phyloP scores from a whole-genome alignment of 2,888 invertebrate genomes.

The Argynnis bischoffii region DNA sequence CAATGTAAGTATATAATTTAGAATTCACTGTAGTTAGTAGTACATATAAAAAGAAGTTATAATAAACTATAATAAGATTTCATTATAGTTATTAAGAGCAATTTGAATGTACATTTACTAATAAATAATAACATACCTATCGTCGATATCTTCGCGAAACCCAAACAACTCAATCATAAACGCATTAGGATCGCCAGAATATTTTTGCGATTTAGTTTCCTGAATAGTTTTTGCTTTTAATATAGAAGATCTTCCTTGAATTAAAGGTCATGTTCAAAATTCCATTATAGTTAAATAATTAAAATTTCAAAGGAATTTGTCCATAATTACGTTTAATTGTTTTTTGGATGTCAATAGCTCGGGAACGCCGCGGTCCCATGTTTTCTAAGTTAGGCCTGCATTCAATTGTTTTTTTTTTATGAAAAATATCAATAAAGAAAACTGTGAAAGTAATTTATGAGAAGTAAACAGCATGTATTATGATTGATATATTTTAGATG shows the following conservation, averaged over 20 bases:
- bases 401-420: constrained; percentile 2
- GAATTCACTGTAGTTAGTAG: too few species aligned
- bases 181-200: constrained; percentile 78
- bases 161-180: constrained; percentile 84
- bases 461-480: too few species aligned
- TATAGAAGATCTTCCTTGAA: constrained; percentile 45
- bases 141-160: constrained; percentile 75
- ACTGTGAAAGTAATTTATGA: too few species aligned
- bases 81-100: too few species aligned
- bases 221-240: constrained; percentile 35
- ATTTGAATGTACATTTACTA: background rate
- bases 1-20: too few species aligned
- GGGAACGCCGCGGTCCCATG: constrained; percentile 4
- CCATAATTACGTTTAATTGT: constrained; percentile 18
- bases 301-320: constrained; percentile 1
- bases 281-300: background rate
- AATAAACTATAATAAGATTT: too few species aligned
- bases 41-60: too few species aligned
- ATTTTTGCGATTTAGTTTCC: constrained; percentile 38
- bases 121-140: constrained; percentile 53
- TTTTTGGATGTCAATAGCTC: background rate
- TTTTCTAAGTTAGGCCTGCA: constrained; percentile 11
- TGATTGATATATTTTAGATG: too few species aligned
- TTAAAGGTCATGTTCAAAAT: background rate
- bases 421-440: background rate